These are phyloP conservation scores for Cichladusa arquata DNA, from an alignment of 2,113 vertebrate genomes.

Conservation along the genomic window DNA sequence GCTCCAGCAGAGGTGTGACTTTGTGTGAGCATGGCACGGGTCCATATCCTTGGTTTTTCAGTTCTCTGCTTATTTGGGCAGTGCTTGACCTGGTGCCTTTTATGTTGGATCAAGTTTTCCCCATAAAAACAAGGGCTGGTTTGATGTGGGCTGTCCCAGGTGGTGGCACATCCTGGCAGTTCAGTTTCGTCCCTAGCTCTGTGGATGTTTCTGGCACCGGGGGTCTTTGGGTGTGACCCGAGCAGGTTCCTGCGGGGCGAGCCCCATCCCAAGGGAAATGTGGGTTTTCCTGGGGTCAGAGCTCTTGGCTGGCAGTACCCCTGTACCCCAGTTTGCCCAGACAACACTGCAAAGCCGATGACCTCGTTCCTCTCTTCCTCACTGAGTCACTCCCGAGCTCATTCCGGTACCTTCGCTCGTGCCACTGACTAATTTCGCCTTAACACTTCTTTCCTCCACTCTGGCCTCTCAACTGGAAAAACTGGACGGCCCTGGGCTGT, in stretches of 20 bases:
- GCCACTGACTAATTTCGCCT: neutral
- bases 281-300: neutral
- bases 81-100: neutral
- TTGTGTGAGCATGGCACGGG: accelerated
- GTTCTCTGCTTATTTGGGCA: neutral
- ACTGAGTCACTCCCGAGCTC: neutral
- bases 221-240: neutral
- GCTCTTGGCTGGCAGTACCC: accelerated
- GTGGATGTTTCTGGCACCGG: accelerated
- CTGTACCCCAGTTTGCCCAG: neutral
- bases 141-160: accelerated
- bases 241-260: accelerated
- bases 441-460: neutral
- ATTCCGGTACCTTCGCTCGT: neutral
- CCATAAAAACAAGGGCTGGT: accelerated
- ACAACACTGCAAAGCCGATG: accelerated
- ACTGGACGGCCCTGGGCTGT: neutral
- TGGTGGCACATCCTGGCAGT: neutral
- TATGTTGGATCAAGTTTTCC: neutral
- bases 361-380: neutral
- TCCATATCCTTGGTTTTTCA: accelerated
- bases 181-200: accelerated
- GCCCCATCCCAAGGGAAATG: neutral
- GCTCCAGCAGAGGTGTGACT: accelerated
- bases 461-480: neutral